These are phyloP conservation scores for Dicrurus megarhynchus DNA, from an alignment of 2,113 vertebrate genomes.

Conservation along the genomic window DNA sequence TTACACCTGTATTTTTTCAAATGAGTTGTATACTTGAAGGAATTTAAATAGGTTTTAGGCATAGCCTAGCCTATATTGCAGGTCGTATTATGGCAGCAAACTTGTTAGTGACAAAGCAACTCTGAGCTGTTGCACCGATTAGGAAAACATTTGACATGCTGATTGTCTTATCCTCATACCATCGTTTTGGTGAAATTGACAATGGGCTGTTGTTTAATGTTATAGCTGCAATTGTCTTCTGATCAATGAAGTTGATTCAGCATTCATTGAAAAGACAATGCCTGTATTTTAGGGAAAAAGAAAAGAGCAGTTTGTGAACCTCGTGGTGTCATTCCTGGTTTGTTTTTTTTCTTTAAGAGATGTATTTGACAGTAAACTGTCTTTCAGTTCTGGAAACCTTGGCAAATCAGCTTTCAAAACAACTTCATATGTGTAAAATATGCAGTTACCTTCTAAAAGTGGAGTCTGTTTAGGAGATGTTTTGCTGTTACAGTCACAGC, in stretches of 20 bases:
- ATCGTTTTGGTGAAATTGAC: not conserved
- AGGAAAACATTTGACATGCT: not conserved
- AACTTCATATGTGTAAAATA: not conserved
- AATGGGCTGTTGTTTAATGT: not conserved
- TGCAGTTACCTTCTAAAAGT: not conserved
- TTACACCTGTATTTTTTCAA: not conserved
- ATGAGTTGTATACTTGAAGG: not conserved
- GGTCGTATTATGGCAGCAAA: not conserved
- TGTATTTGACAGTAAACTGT: not conserved
- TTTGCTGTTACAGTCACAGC: not conserved
- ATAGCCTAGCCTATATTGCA: not conserved
- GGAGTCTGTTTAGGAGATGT: not conserved
- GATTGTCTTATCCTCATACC: not conserved
- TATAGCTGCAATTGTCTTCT: slow-evolving; percentile 4
- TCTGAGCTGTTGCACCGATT: not conserved
- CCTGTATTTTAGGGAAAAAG: not conserved
- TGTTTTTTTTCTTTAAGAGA: not conserved
- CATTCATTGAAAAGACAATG: slow-evolving; percentile 44
- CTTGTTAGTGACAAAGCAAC: not conserved
- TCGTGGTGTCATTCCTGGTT: not conserved
- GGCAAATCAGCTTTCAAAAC: not conserved
- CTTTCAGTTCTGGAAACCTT: not conserved
- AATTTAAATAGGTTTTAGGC: not conserved
- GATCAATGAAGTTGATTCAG: slow-evolving; percentile 15
- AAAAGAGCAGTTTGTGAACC: not conserved